Conservation (phyloP, 2,113 vertebrate genomes). For the Misgurnus anguillicaudatus region DNA sequence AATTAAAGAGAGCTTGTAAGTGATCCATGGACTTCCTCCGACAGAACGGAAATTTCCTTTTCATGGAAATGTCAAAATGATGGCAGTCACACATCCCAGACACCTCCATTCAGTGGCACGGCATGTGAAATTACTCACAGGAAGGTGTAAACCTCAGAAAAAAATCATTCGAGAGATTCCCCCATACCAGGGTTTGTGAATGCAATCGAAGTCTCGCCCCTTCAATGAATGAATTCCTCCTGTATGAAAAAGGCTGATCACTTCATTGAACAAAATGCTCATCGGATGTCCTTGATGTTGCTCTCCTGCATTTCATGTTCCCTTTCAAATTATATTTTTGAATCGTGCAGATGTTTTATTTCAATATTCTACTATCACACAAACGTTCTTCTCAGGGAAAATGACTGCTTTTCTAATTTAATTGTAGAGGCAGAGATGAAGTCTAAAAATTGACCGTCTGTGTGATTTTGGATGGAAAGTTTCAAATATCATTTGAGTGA, state of each 20-base stretch:
- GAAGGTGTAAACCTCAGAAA: constrained; percentile 3
- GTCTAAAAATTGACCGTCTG: constrained; percentile 40
- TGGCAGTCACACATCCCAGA: not conserved
- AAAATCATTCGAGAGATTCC: not conserved
- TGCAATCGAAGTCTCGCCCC: not conserved
- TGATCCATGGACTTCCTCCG: not conserved
- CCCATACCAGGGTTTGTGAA: not conserved
- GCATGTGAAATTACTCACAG: not conserved
- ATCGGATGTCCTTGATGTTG: constrained; percentile 25
- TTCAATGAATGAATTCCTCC: constrained; percentile 1
- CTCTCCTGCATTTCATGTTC: not conserved
- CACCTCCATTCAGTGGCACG: constrained; percentile 7
- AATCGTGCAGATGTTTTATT: constrained; percentile 20
- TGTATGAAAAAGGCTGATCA: not conserved
- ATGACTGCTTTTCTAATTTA: constrained; percentile 32
- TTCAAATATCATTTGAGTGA: no score
- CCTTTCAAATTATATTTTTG: constrained; percentile 28
- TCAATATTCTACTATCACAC: constrained; percentile 42
- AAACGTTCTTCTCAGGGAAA: constrained; percentile 34
- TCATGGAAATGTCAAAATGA: not conserved
- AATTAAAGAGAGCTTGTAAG: not conserved
- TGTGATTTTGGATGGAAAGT: not conserved
- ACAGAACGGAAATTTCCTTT: not conserved
- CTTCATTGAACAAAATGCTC: constrained; percentile 21
- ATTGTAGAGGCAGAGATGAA: constrained; percentile 9